Conservation (phyloP, 2,888 invertebrate genomes). For the Incurvaria masculella region DNA sequence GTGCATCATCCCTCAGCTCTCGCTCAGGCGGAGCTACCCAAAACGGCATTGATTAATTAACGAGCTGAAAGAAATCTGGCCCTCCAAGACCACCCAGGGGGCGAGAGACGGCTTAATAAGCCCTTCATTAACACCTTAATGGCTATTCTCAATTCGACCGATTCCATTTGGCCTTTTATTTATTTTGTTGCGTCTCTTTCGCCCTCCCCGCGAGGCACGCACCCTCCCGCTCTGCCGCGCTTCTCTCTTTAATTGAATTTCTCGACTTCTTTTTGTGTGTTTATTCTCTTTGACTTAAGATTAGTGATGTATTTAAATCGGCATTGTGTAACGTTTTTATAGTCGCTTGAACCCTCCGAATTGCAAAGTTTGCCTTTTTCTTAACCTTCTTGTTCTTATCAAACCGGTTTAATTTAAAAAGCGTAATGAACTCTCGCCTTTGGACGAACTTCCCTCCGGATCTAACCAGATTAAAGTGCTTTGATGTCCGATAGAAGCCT, state of each 20-base stretch:
- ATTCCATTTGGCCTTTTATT: conserved; percentile 47
- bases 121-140: conserved; percentile 56
- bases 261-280: conserved; percentile 46
- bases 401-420: conserved; percentile 36
- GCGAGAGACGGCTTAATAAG: conserved; percentile 54
- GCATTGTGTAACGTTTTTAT: conserved; percentile 50
- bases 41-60: conserved; percentile 48
- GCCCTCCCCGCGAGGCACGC: conserved; percentile 23
- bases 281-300: conserved; percentile 54
- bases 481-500: background rate
- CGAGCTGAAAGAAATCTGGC: conserved; percentile 24
- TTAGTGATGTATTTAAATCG: conserved; percentile 54
- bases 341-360: conserved; percentile 24
- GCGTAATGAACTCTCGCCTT: conserved; percentile 27
- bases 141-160: conserved; percentile 54
- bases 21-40: conserved; percentile 44
- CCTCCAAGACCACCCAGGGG: conserved; percentile 43
- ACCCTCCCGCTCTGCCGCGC: conserved; percentile 30
- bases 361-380: conserved; percentile 22
- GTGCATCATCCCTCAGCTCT: conserved; percentile 20
- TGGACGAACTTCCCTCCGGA: conserved; percentile 12
- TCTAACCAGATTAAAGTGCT: background rate
- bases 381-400: conserved; percentile 28
- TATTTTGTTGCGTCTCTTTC: conserved; percentile 36
- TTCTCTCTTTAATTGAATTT: conserved; percentile 48